Base-by-base conservation (phyloP, 2,888 invertebrate species). In the Eupeodes luniger region DNA sequence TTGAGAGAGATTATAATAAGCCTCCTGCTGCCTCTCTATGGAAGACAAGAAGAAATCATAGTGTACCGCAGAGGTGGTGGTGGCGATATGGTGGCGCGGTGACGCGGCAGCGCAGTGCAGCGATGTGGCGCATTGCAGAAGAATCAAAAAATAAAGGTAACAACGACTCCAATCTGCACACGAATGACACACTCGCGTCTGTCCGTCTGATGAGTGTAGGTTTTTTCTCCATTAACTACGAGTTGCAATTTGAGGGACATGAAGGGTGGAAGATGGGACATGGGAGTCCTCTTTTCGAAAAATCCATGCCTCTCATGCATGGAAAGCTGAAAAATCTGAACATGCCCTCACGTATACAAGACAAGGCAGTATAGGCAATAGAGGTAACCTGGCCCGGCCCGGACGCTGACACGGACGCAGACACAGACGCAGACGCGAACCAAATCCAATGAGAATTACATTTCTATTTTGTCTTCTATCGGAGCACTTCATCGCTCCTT, bases 381-480 rank as follows among this genome's bases (percentile, higher is more conserved):
- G 14, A 55, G 55, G 14, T 19, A 55, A 55, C 10, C 55, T 19
- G 3, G 47, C 14, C 47, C 27, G 19, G 9, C 64, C 82, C 74
- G 64, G 72, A 84, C 81, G 2, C 27, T 0, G 27, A 27, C 27
- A 2, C 27, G 2, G 27, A 27, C 27, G 27, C 27, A 19, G 19
- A 19, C 19, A 3, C 27, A 27, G 27, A 27, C 27, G 27, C 27
- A 27, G 27, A 27, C 27, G 27, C 27, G 27, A 27, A 27, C 27
- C 78, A 88, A 81, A 88, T 85, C 88, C 85, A 88, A 88, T 81
- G 85, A 85, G 85, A 85, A 88, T 88, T 88, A 88, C 88, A 88
- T 88, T 85, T 88, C 88, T 88, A 88, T 88, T 88, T 88, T 81
- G 85, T 85, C 88, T 85, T 85, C 85, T 88, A 88, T 85, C 88